Evolutionary conservation across 2,888 invertebrate genomes (phyloP).

Genomic region (Mythimna vitellina): DNA sequence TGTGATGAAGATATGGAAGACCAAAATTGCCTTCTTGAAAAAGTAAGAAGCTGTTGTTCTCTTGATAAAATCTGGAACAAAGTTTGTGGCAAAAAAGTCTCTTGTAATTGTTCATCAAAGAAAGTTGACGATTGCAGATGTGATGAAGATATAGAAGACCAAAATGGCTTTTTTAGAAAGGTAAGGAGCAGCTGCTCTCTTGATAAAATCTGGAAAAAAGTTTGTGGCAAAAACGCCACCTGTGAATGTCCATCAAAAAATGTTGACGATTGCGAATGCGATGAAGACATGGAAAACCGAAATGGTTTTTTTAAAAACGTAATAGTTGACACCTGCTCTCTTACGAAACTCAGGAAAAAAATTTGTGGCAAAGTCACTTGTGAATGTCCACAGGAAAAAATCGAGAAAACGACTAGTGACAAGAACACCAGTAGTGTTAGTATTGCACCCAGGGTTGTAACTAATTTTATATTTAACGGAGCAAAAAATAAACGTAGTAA

Average conservation of each 20-base stretch:
- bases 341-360: background rate
- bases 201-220: background rate
- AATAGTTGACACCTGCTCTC: background rate
- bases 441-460: background rate
- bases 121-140: too few species aligned
- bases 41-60: too few species aligned
- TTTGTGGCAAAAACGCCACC: background rate
- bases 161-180: too few species aligned
- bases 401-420: background rate
- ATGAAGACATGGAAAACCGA: too few species aligned
- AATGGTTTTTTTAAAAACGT: too few species aligned
- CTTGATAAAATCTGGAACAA: background rate
- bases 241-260: background rate
- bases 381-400: background rate
- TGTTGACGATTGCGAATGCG: too few species aligned
- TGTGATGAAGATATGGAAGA: too few species aligned
- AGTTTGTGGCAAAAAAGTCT: background rate
- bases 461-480: background rate
- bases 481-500: background rate
- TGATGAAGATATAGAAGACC: too few species aligned
- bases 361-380: background rate
- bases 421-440: background rate
- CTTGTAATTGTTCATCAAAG: background rate
- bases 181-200: background rate
- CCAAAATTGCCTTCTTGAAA: too few species aligned